Evolutionary conservation across 2,113 vertebrate species (phyloP).

Genomic region (Telmatochromis sp.): DNA sequence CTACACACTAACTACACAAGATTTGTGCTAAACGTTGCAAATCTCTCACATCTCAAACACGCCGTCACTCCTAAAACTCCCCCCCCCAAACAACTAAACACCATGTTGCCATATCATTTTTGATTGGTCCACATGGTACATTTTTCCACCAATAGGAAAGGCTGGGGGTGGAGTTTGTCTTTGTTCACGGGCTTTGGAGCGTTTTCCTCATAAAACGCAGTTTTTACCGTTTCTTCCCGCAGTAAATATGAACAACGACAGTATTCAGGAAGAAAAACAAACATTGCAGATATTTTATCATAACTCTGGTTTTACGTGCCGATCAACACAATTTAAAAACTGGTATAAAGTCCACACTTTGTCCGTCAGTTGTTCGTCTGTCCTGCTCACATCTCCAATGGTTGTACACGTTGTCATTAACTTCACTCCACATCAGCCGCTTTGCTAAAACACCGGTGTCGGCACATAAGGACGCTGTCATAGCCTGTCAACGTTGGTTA

Average conservation of each 20-base stretch:
- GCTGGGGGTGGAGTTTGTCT: fast-evolving
- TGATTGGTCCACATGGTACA: fast-evolving
- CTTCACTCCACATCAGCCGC: neutral
- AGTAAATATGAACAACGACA: neutral
- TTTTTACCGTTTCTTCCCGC: fast-evolving
- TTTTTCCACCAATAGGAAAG: neutral
- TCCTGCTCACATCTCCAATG: neutral
- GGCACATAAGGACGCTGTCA: neutral
- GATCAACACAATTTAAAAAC: fast-evolving
- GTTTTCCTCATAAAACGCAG: fast-evolving
- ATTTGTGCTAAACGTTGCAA: too few species aligned
- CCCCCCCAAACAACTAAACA: fast-evolving
- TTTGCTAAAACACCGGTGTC: neutral
- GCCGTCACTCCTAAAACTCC: too few species aligned
- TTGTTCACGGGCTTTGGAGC: fast-evolving
- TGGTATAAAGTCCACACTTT: neutral
- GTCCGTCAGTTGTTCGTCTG: fast-evolving
- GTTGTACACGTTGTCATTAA: neutral
- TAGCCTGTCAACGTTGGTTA: fast-evolving
- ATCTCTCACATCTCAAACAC: too few species aligned
- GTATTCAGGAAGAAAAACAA: neutral
- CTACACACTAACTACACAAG: too few species aligned
- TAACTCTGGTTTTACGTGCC: neutral
- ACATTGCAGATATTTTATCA: neutral
- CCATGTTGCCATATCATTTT: too few species aligned